phyloP scores from a whole-genome alignment of 2,888 invertebrate genomes.

The Clitarchus hookeri region DNA sequence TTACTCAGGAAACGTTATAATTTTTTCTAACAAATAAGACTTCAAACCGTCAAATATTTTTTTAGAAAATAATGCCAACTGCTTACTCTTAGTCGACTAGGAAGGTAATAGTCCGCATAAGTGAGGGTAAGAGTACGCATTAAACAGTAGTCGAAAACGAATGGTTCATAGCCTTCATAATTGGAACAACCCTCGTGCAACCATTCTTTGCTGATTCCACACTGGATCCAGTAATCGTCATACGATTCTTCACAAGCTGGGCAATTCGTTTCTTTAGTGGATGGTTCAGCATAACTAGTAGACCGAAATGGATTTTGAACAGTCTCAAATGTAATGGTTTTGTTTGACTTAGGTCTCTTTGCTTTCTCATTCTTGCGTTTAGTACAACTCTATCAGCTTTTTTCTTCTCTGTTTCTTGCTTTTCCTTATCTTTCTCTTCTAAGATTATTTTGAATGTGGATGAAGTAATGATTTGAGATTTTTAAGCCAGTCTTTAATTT shows the following conservation, averaged over 20 bases:
- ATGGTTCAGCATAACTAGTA: background rate
- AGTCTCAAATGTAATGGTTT: background rate
- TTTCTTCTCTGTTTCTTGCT: background rate
- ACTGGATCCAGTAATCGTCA: background rate
- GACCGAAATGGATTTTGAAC: background rate
- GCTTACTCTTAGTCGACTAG: background rate
- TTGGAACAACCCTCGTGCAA: background rate
- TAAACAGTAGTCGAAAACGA: background rate
- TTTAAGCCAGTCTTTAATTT: background rate
- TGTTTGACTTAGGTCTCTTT: background rate
- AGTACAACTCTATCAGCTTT: background rate
- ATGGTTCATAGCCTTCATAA: background rate
- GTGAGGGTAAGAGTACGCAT: background rate
- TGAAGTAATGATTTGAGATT: background rate
- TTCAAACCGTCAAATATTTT: background rate
- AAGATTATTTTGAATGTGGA: background rate
- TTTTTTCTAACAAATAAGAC: background rate
- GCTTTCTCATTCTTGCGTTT: background rate
- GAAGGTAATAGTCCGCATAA: background rate
- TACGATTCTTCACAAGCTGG: background rate
- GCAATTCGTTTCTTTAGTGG: background rate
- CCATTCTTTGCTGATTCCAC: background rate
- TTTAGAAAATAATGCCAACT: background rate
- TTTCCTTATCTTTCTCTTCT: background rate
- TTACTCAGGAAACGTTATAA: background rate